Evolutionary conservation across 2,888 invertebrate species (phyloP).

Genomic region (Ectemnius continuus): DNA sequence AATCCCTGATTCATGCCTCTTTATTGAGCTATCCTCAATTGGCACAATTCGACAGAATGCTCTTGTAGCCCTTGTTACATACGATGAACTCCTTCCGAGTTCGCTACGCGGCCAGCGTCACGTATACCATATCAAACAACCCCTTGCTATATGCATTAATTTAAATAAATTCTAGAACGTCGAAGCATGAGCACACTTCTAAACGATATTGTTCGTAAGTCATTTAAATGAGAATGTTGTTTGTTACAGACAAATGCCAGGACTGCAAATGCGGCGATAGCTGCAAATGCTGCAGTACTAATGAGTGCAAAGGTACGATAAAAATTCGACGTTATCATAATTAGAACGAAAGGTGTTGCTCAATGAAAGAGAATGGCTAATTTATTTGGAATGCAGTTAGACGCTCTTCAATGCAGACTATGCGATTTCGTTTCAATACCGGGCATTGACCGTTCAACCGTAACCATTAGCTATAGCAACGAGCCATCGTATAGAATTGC

Average conservation of each 20-base stretch:
- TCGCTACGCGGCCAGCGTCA: too few relatives aligned
- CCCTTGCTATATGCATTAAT: not conserved
- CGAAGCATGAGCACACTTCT: not conserved
- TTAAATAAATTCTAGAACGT: not conserved
- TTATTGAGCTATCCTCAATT: too few relatives aligned
- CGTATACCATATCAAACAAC: not conserved
- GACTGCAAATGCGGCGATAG: constrained; percentile 72
- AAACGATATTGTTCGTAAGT: constrained; percentile 9
- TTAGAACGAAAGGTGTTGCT: not conserved
- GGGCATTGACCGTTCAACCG: constrained; percentile 47
- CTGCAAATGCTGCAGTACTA: constrained; percentile 69
- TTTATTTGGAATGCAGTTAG: constrained; percentile 30
- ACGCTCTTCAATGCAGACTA: constrained; percentile 19
- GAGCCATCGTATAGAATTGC: not conserved
- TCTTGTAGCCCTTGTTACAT: not conserved
- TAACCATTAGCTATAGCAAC: constrained; percentile 11
- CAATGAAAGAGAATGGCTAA: not conserved
- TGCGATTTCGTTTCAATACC: constrained; percentile 35
- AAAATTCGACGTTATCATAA: not conserved
- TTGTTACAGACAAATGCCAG: constrained; percentile 69
- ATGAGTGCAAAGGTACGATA: constrained; percentile 61
- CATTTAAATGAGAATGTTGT: not conserved
- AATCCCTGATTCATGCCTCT: not conserved
- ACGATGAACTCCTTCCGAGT: not conserved
- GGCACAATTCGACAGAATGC: constrained; percentile 19